Percentiles rank a stretch among this genome's conserved stretches.
These are phyloP conservation scores for Crepidodera aurea DNA, from an alignment of 2,888 invertebrate species.

Conservation along the genomic window DNA sequence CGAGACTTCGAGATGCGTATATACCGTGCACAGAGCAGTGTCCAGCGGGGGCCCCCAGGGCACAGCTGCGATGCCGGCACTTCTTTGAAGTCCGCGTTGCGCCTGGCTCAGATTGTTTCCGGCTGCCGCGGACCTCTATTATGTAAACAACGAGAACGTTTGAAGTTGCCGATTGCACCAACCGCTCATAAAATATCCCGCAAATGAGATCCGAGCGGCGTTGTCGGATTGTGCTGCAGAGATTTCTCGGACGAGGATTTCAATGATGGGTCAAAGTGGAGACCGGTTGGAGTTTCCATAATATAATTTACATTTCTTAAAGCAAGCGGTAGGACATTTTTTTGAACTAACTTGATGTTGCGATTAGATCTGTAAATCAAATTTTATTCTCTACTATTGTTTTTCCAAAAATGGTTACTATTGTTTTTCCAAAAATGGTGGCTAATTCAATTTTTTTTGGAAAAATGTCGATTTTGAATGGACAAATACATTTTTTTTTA, in stretches of 20 bases:
- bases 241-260: slow-evolving; percentile 1
- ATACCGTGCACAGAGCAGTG: slow-evolving; percentile 25
- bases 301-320: too few relatives aligned
- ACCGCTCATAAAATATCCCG: slow-evolving; percentile 61
- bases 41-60: slow-evolving; percentile 40
- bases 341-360: too few relatives aligned
- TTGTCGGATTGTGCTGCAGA: slow-evolving; percentile 1
- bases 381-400: too few relatives aligned
- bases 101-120: slow-evolving; percentile 63
- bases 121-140: slow-evolving; percentile 73
- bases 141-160: slow-evolving; percentile 73
- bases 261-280: not conserved
- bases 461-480: too few relatives aligned
- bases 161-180: slow-evolving; percentile 65
- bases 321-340: too few relatives aligned
- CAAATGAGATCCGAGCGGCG: slow-evolving; percentile 54
- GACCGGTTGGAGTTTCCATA: too few relatives aligned
- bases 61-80: slow-evolving; percentile 57
- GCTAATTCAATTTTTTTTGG: too few relatives aligned
- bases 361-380: too few relatives aligned
- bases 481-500: too few relatives aligned
- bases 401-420: too few relatives aligned
- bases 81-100: slow-evolving; percentile 60
- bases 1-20: too few relatives aligned
- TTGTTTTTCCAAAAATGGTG: too few relatives aligned